A percentile compares a stretch with the other conserved stretches of the same genome.
Evolutionary conservation across 2,888 invertebrate species (phyloP).

Genomic region (Yponomeuta plumbellus): DNA sequence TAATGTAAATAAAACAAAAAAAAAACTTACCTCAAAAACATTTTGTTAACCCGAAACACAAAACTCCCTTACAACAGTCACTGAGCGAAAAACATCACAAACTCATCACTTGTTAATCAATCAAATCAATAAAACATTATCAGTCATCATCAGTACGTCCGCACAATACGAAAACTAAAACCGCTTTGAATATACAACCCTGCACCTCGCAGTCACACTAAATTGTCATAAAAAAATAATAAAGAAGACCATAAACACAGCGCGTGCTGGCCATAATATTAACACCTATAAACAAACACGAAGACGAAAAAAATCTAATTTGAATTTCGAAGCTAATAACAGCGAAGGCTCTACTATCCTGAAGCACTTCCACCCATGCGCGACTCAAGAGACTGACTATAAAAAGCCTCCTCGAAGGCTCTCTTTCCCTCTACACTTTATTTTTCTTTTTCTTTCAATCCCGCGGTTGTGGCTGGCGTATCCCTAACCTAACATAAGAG

Average conservation of each 20-base stretch:
- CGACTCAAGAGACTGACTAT: constrained; percentile 72
- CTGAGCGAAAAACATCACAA: background rate
- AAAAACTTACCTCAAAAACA: constrained; percentile 29
- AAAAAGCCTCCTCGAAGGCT: constrained; percentile 67
- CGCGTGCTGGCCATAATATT: constrained; percentile 66
- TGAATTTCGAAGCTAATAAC: constrained; percentile 52
- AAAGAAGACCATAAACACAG: constrained; percentile 64
- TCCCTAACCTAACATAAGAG: constrained; percentile 43
- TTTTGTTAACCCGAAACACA: constrained; percentile 16
- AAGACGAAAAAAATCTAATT: constrained; percentile 49
- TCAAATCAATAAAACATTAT: constrained; percentile 27
- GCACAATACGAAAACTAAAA: constrained; percentile 57
- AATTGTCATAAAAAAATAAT: constrained; percentile 59
- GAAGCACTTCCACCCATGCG: constrained; percentile 65
- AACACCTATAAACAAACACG: constrained; percentile 46
- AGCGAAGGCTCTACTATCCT: constrained; percentile 54
- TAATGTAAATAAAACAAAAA: constrained; percentile 18
- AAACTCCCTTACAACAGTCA: constrained; percentile 6
- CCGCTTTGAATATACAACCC: constrained; percentile 65
- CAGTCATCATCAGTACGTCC: constrained; percentile 60
- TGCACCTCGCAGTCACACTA: constrained; percentile 60
- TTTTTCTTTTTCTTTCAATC: constrained; percentile 63
- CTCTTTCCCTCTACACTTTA: constrained; percentile 68
- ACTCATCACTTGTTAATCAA: constrained; percentile 7
- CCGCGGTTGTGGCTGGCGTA: constrained; percentile 43